phyloP scores from a whole-genome alignment of 1,140 invertebrate genomes.

The Pseudomyrmex pallidus region DNA sequence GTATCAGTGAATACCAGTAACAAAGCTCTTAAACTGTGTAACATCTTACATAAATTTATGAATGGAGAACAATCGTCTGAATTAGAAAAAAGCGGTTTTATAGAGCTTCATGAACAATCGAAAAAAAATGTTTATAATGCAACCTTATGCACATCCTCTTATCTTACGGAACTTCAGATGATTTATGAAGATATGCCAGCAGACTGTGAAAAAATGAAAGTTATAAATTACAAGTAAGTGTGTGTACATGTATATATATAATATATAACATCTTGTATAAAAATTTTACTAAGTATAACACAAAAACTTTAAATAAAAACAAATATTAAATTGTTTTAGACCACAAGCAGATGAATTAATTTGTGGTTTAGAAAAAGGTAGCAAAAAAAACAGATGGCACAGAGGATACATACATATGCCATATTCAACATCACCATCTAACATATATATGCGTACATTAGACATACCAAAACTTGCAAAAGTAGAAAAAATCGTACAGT shows the following conservation, averaged over 20 bases:
- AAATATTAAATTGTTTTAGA: constrained; percentile 65
- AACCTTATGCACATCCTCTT: constrained; percentile 47
- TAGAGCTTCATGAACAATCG: constrained; percentile 64
- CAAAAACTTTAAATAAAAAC: constrained; percentile 1
- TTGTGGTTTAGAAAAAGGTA: constrained; percentile 51
- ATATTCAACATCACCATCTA: constrained; percentile 8
- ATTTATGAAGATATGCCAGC: constrained; percentile 60
- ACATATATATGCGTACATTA: constrained; percentile 68
- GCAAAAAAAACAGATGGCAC: constrained; percentile 61
- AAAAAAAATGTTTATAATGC: constrained; percentile 49
- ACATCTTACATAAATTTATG: neutral
- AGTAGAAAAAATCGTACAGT: constrained; percentile 47
- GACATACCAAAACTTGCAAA: constrained; percentile 73
- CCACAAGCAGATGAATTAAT: constrained; percentile 74
- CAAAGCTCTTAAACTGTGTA: neutral
- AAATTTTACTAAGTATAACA: neutral
- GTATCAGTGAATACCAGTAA: neutral
- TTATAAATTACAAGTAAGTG: constrained; percentile 63
- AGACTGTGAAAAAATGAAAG: constrained; percentile 34
- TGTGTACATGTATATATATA: constrained; percentile 12
- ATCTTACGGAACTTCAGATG: constrained; percentile 13
- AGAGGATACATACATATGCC: constrained; percentile 74
- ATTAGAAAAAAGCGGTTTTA: constrained; percentile 37
- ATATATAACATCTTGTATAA: constrained; percentile 1
- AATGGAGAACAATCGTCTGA: neutral